Base-by-base conservation (phyloP, 2,113 vertebrate genomes). In the Pteronura brasiliensis region DNA sequence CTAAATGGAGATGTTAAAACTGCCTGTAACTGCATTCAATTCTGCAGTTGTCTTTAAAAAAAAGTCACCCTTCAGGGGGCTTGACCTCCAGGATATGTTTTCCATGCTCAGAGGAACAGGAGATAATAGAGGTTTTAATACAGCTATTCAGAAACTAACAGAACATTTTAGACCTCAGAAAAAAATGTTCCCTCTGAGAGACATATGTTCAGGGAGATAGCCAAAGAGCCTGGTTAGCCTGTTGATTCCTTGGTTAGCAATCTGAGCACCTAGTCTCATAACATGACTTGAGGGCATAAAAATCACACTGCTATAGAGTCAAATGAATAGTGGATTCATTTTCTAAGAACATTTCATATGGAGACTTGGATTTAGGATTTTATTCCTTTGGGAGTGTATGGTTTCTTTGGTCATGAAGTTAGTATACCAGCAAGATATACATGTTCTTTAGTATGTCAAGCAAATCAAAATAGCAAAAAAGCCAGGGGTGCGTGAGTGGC, bases 101-200 rank as follows among this genome's bases (percentile, higher is more conserved):
- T 79, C 84, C 93, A 88, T 90, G 80, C 20, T 97, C 69, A 97
- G 95, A 96, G 49, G 47, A 85, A 91, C 6, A 95, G 20, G 10
- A 3, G 42, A 94, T 96, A 25, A 98, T 61, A 98, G 25, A 57
- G 12, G 80, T 97, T 98, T 98, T 97, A 91, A 97, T 94, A 7
- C 0, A 94, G 96, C 52, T 49, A 5, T 88, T 98, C 47, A 92
- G 57, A 98, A 98, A 81, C 63, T 97, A 98, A 97, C 29, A 85
- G 77, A 97, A 61, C 93, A 98, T 97, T 98, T 98, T 89, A 96
- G 74, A 93, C 10, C 42, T 94, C 10, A 80, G 71, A 77, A 94
- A 92, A 92, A 96, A 90, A 25, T 18, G 65, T 20, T 94, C 92
- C 67, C 36, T 92, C 21, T 88, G 95, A 97, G 83, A 98, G 91